A percentile compares a stretch with the other conserved stretches of the same genome.
Conservation (phyloP, 2,888 invertebrate genomes). For the Schrankia costaestrigalis region DNA sequence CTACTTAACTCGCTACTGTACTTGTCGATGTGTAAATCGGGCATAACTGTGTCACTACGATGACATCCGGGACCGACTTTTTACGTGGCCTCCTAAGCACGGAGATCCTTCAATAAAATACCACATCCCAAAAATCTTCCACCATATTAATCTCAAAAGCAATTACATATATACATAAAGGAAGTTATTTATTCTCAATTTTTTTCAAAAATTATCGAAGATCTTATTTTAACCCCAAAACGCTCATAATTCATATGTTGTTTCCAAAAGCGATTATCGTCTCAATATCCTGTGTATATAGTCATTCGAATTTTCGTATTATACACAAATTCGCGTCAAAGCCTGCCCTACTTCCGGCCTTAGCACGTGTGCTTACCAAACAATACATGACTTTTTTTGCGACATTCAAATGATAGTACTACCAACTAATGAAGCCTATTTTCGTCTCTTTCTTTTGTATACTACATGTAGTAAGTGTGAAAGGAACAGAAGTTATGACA, state of each 20-base stretch:
- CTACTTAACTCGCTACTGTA: too few species aligned
- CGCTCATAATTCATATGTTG: slow-evolving; percentile 66
- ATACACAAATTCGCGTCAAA: slow-evolving; percentile 70
- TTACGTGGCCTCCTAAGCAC: too few species aligned
- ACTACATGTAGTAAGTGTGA: slow-evolving; percentile 27
- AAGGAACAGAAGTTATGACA: slow-evolving; percentile 57
- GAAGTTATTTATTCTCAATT: slow-evolving; percentile 21
- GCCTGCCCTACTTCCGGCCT: slow-evolving; percentile 68
- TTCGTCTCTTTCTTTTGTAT: slow-evolving; percentile 43
- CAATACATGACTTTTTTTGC: slow-evolving; percentile 74
- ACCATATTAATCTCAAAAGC: not conserved
- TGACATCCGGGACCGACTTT: too few species aligned
- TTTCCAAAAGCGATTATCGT: slow-evolving; percentile 62
- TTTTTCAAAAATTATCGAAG: slow-evolving; percentile 26
- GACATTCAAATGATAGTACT: slow-evolving; percentile 72
- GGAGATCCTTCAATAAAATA: not conserved
- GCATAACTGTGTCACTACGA: too few species aligned
- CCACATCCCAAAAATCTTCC: not conserved
- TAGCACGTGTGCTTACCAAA: slow-evolving; percentile 65
- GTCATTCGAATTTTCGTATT: slow-evolving; percentile 59
- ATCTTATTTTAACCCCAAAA: slow-evolving; percentile 27
- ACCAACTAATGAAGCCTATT: slow-evolving; percentile 70
- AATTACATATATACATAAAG: slow-evolving; percentile 5
- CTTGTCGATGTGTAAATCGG: too few species aligned
- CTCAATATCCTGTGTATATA: slow-evolving; percentile 73